Conservation (phyloP, 1,140 invertebrate genomes). For the Antheraea pernyi region DNA sequence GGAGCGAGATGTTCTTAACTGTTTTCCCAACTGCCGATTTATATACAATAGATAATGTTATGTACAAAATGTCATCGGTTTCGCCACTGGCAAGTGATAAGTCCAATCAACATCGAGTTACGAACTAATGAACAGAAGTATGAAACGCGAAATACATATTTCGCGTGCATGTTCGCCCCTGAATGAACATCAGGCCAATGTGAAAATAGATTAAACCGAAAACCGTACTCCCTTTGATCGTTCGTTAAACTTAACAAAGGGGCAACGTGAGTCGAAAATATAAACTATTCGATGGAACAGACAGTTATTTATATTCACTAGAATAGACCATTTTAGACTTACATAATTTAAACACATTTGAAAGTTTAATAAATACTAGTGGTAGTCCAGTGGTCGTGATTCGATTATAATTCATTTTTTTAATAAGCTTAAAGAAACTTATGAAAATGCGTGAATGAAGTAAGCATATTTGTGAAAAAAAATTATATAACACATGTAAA, state of each 20-base stretch:
- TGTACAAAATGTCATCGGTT: too few species aligned
- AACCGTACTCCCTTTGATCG: constrained; percentile 31
- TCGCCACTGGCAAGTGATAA: too few species aligned
- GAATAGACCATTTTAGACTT: not conserved
- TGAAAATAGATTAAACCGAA: constrained; percentile 29
- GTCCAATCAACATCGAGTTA: too few species aligned
- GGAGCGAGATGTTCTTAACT: too few species aligned
- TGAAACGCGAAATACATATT: not conserved
- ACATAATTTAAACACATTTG: not conserved
- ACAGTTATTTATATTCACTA: constrained; percentile 8
- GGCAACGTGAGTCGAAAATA: constrained; percentile 15
- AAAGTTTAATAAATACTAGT: not conserved
- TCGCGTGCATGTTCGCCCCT: constrained; percentile 6
- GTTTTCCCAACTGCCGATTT: too few species aligned
- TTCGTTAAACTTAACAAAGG: constrained; percentile 23
- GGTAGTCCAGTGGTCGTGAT: too few species aligned
- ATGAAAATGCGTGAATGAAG: too few species aligned
- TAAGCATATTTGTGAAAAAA: too few species aligned
- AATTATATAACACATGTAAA: too few species aligned
- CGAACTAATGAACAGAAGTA: not conserved
- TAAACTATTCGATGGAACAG: constrained; percentile 12
- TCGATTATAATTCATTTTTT: too few species aligned
- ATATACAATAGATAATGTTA: too few species aligned
- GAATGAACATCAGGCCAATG: constrained; percentile 14
- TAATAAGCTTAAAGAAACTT: too few species aligned